Percentiles rank a stretch among this genome's conserved stretches.
Conservation (phyloP, 2,113 vertebrate genomes). For the Hippotragus niger region DNA sequence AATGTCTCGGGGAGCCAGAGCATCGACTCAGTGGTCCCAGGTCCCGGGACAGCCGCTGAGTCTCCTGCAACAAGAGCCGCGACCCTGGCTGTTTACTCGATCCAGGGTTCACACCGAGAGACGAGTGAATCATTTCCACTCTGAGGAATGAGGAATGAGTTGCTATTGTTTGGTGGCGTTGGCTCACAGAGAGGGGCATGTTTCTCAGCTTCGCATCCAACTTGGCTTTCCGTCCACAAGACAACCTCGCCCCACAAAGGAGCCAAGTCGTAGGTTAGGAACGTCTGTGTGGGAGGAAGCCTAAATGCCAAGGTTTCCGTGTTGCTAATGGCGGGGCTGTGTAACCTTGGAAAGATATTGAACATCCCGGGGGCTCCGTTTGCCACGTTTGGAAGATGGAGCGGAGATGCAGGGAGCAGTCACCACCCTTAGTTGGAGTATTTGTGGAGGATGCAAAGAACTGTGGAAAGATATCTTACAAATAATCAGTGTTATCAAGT, state of each 20-base stretch:
- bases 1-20: too few species aligned
- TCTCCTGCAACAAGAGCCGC: neutral
- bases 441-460: neutral
- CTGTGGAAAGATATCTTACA: accelerated
- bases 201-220: conserved; percentile 45
- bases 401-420: neutral
- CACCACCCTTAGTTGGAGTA: too few species aligned
- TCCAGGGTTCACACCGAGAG: conserved; percentile 39
- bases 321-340: neutral
- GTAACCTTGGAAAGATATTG: neutral
- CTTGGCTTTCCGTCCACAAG: neutral
- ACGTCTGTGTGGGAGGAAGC: neutral
- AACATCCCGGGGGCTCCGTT: neutral
- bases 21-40: accelerated
- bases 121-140: conserved; percentile 64
- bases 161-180: conserved; percentile 49
- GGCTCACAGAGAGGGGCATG: conserved; percentile 26
- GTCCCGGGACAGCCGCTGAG: neutral
- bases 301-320: neutral
- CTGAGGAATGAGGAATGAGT: conserved; percentile 3
- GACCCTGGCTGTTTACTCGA: conserved; percentile 21
- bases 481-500: neutral
- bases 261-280: conserved; percentile 53
- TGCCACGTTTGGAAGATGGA: neutral
- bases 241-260: neutral